Base-by-base conservation (phyloP, 2,888 invertebrate genomes). In the Hesperia comma region DNA sequence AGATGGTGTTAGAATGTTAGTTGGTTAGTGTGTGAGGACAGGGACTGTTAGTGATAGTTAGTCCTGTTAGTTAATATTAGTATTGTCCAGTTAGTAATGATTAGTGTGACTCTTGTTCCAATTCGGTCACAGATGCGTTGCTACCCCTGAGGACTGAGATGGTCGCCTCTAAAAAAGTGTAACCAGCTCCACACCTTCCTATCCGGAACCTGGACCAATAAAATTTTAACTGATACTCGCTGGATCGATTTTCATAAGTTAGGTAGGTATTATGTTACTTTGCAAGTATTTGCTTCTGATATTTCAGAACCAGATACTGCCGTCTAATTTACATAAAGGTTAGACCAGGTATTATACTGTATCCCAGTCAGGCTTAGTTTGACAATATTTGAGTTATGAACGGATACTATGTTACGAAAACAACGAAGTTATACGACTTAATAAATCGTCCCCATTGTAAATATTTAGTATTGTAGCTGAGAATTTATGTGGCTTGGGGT, bases 381-480 rank as follows among this genome's bases (percentile, higher is more conserved):
- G 8, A 32, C 12, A 46, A 43, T 43, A 46, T 58, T 58, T 58
- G 43, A 58, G 26, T 58, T 58, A 58, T 46, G 21, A 57, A 46
- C 10, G 43, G 32, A 58, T 58, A 40, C 40, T 10, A 54, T 15
- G 37, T 33, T 55, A 41, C 41, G 41, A 41, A 41, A 14, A 41
- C 41, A 41, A 41, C 41, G 41, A 46, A 46, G 17, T 46, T 17
- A 17, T 17, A 56, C 40, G 4, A 14, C 40, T 56, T 56, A 15
- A 17, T 46, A 46, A 46, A 46, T 46, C 7, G 17, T 8, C n/a
- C 17, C 43, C 43, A 17, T 46, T 46, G 43, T 46, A 46, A 37
- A 37, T 17, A 46, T 46, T 15, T 46, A 15, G 43, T 46, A 46
- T 46, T 46, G 43, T 46, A 46, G 43, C 17, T 17, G 43, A 15